Percentiles rank a stretch among this genome's conserved stretches.
Conservation (phyloP, 2,113 vertebrate species). For the Urocitellus parryii region DNA sequence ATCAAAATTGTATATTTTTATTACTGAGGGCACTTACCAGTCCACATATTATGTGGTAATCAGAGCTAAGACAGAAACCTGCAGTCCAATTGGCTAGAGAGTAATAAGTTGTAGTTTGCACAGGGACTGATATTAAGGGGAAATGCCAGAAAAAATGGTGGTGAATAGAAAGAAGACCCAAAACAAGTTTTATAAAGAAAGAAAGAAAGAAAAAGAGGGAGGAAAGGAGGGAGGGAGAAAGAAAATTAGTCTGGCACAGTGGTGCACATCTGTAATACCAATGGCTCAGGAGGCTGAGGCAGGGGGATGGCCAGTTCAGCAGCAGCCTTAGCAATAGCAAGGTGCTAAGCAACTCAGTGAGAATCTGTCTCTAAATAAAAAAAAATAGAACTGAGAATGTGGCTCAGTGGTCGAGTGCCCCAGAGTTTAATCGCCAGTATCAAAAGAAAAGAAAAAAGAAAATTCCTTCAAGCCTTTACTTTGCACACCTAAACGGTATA, state of each 20-base stretch:
- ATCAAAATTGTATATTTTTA: neutral
- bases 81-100: too few species aligned
- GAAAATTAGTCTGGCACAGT: neutral
- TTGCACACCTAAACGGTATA: neutral
- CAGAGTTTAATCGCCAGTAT: too few species aligned
- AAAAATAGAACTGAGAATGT: too few species aligned
- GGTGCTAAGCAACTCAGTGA: too few species aligned
- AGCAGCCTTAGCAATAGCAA: too few species aligned
- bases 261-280: too few species aligned
- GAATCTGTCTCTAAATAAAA: too few species aligned
- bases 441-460: neutral
- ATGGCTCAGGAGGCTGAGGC: too few species aligned
- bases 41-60: neutral
- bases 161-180: neutral
- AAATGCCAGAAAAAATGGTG: neutral
- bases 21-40: neutral
- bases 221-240: neutral
- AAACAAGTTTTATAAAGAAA: neutral
- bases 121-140: neutral
- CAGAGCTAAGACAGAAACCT: neutral
- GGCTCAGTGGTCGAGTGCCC: too few species aligned
- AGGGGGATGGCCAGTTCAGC: too few species aligned
- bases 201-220: too few species aligned
- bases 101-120: neutral
- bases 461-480: too few species aligned